Evolutionary conservation across 2,113 vertebrate species (phyloP).

Genomic region (Periophthalmus modestus): DNA sequence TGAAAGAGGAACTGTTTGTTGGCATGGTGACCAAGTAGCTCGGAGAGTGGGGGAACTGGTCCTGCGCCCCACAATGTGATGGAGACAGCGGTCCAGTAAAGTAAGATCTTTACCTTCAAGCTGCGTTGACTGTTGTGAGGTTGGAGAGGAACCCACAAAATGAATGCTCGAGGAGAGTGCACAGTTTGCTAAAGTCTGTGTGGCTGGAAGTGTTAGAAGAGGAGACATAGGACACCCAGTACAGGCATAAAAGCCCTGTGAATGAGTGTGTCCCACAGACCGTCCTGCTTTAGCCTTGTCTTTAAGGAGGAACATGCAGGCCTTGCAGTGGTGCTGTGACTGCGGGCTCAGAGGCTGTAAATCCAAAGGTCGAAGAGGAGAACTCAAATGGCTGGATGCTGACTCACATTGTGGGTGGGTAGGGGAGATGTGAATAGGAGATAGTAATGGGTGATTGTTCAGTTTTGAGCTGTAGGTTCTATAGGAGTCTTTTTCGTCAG

Average conservation of each 20-base stretch:
- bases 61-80: constrained; percentile 64
- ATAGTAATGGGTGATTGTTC: constrained; percentile 30
- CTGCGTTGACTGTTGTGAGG: constrained; percentile 16
- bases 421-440: constrained; percentile 14
- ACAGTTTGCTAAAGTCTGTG: constrained; percentile 2
- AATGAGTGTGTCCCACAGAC: constrained; percentile 30
- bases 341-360: constrained; percentile 22
- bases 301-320: constrained; percentile 32
- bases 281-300: constrained; percentile 32
- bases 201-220: constrained; percentile 18
- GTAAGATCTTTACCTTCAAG: constrained; percentile 60
- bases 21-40: constrained; percentile 9
- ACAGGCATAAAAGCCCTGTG: constrained; percentile 6
- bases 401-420: constrained; percentile 36
- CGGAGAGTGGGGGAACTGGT: constrained; percentile 54
- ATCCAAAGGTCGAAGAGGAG: constrained; percentile 38
- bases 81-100: constrained; percentile 67
- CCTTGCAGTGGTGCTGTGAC: constrained; percentile 34
- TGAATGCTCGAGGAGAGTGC: constrained; percentile 10
- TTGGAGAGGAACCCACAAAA: neutral
- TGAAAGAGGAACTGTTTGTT: neutral
- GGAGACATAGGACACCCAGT: constrained; percentile 17
- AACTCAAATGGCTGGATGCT: constrained; percentile 37
- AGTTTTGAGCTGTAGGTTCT: constrained; percentile 7
- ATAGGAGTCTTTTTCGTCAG: constrained; percentile 14